Base-by-base conservation (phyloP, 2,797 vertebrate species). In the Discoglossus pictus region DNA sequence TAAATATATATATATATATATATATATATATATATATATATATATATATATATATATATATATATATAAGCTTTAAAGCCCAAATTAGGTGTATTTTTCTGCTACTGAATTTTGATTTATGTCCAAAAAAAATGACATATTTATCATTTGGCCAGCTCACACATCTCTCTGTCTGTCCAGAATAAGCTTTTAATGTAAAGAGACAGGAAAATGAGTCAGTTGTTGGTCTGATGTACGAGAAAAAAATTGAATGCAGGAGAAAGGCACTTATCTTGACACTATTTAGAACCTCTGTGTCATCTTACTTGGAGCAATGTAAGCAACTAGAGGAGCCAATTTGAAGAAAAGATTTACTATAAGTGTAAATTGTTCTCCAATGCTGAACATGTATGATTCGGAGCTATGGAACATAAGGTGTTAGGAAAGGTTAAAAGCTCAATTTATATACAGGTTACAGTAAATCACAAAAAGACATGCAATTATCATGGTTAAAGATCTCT, bases 201-300 rank as follows among this genome's bases (percentile, higher is more conserved):
- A 50, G 44, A 58, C 17, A 38, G 21, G 11, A 48, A 51, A 59
- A 51, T 42, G 44, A 58, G 64, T 58, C 34, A 50, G 42, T 67
- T 59, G 54, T 20, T 48, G 54, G 38, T 7, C 65, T 67, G 16
- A 60, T 67, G 18, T 42, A 43, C n/a, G n/a, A 59, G 36, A 52
- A 43, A 51, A 25, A 59, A 55, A 67, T 61, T 67, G 65, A 59
- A 52, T 50, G 65, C 31, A 50, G 46, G 46, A 48, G 36, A 18
- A 24, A 34, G 11, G 38, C 47, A 60, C 65, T 67, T 67, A 67
- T 67, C 46, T 67, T 67, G 54, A 68, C 65, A 68, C 44, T 51
- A 52, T 60, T 53, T 52, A 36, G 55, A 47, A 53, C 56, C 55
- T 60, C 20, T 12, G 23, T 44, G 55, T 68, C 65, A 67, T 60